Base-by-base conservation (phyloP, 2,113 vertebrate species). In the Calidris pugnax region DNA sequence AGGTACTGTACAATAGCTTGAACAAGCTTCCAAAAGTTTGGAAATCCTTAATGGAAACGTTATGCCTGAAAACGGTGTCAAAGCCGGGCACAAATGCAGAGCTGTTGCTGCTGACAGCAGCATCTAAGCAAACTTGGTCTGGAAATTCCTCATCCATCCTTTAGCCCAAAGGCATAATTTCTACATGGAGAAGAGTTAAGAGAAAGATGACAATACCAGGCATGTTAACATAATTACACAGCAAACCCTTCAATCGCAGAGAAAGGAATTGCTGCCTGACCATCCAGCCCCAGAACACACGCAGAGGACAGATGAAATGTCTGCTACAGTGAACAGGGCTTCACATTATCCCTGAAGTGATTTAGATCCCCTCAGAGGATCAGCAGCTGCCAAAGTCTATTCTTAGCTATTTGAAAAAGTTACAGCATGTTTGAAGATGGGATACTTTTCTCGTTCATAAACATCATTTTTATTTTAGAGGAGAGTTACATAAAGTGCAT, bases 211-310 rank as follows among this genome's bases (percentile, higher is more conserved):
- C 80, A 68, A 60, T 85, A 96, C 22, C 57, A 69, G 62, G 62
- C 89, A 91, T 26, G 80, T 90, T 81, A 91, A 90, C 78, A 47
- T 90, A 95, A 97, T 95, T 94, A 94, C 47, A 80, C 45, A 88
- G 92, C 75, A 84, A 90, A 95, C 67, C 82, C 67, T 86, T 87
- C 78, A 64, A 28, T 41, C 2, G 18, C 24, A 71, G 51, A 73
- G 37, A 94, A 80, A 57, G 72, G 63, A 80, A 84, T 10, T 86
- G 68, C 82, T 71, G 78, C 91, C 87, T 81, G 77, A 74, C 82
- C 75, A 51, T 51, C 53, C 87, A 82, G 57, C 33, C 35, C 77
- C 78, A 87, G 73, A 93, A 91, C 71, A 85, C 53, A 89, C 0
- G 1, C 35, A 66, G 66, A 91, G 74, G 66, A 81, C 66, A 60